Conservation (phyloP, 2,797 vertebrate genomes). For the Naso thynnoides region DNA sequence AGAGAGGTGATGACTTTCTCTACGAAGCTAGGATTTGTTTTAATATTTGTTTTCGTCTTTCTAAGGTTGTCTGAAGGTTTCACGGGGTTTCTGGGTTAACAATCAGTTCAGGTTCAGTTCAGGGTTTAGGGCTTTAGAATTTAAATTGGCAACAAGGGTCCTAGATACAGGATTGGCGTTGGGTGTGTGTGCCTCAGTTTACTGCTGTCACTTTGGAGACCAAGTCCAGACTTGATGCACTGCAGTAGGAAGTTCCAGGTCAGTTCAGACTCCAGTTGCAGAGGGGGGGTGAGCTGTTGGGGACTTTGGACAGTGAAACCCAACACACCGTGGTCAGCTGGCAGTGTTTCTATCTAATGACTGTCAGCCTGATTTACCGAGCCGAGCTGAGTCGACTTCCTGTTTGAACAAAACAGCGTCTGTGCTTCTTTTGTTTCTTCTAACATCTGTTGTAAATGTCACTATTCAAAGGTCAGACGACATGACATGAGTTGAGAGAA, state of each 20-base stretch:
- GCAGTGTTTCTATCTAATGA: slow-evolving; percentile 34
- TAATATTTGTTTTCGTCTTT: too few species aligned
- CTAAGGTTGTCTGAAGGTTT: not conserved
- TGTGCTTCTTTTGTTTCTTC: slow-evolving; percentile 24
- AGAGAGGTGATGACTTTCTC: too few species aligned
- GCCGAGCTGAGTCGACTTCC: slow-evolving; percentile 20
- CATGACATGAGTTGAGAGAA: slow-evolving; percentile 1
- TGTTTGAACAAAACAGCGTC: slow-evolving; percentile 23
- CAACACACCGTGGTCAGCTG: slow-evolving; percentile 28
- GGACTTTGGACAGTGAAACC: not conserved
- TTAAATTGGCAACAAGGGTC: not conserved
- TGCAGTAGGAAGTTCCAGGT: too few species aligned
- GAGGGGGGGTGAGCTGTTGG: not conserved
- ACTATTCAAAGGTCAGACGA: slow-evolving; percentile 23
- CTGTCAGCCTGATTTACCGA: slow-evolving; percentile 40
- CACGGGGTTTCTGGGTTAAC: too few species aligned
- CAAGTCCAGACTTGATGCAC: slow-evolving; percentile 40
- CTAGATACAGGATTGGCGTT: slow-evolving; percentile 28
- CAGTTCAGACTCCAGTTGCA: slow-evolving; percentile 38
- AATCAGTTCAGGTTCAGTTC: too few species aligned
- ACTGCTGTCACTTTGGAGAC: slow-evolving; percentile 26
- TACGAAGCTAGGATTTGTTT: too few species aligned
- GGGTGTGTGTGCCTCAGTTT: slow-evolving; percentile 32
- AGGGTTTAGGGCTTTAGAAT: not conserved
- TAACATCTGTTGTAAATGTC: slow-evolving; percentile 25